Evolutionary conservation across 2,888 invertebrate genomes (phyloP).

Genomic region (Gymnosoma rotundatum): DNA sequence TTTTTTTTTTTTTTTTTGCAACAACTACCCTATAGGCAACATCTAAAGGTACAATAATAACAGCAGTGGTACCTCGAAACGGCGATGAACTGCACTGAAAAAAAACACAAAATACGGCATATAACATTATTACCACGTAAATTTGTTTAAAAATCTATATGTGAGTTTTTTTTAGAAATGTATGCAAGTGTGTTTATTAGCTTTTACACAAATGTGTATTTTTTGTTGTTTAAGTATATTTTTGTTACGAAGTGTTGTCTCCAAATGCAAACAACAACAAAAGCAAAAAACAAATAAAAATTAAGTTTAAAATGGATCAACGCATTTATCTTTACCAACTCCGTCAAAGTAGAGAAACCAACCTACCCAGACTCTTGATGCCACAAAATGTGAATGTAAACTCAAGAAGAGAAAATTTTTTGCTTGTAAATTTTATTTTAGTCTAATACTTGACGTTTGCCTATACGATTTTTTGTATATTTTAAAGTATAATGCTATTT

Average conservation of each 20-base stretch:
- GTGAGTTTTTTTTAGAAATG: background rate
- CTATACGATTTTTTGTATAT: background rate
- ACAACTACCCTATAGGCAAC: constrained; percentile 58
- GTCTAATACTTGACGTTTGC: background rate
- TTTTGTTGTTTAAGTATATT: background rate
- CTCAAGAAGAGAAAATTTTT: constrained; percentile 38
- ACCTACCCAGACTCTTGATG: constrained; percentile 50
- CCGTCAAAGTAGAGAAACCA: constrained; percentile 48
- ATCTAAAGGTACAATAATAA: constrained; percentile 19
- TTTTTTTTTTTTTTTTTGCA: constrained; percentile 9
- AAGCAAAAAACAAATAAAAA: constrained; percentile 51
- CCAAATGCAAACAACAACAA: constrained; percentile 50
- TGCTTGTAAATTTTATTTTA: constrained; percentile 41
- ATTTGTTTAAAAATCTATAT: too few relatives aligned
- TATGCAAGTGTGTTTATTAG: background rate
- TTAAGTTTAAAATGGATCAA: constrained; percentile 63
- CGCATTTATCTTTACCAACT: constrained; percentile 48
- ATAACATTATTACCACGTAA: constrained; percentile 1
- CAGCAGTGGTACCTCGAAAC: constrained; percentile 24
- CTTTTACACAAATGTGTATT: background rate
- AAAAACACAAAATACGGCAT: constrained; percentile 18
- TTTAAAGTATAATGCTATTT: constrained; percentile 42
- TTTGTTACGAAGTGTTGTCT: constrained; percentile 50
- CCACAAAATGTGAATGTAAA: constrained; percentile 19
- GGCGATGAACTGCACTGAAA: constrained; percentile 46